A percentile compares a stretch with the other conserved stretches of the same genome.
Conservation (phyloP, 2,797 vertebrate species). For the Triplophysa bombifrons region DNA sequence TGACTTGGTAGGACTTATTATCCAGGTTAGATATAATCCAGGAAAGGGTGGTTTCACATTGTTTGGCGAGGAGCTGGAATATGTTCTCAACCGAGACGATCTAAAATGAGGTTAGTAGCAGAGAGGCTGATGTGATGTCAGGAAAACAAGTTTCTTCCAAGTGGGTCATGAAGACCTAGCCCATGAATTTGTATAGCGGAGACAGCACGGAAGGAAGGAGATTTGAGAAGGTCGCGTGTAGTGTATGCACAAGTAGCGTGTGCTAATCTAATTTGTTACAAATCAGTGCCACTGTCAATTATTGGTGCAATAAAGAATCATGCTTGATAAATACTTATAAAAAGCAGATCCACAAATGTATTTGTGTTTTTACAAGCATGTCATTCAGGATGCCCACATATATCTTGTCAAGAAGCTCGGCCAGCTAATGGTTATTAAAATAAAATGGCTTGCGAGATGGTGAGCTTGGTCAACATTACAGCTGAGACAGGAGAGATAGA, state of each 20-base stretch:
- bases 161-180: slow-evolving; percentile 38
- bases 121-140: slow-evolving; percentile 28
- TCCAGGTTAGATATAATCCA: slow-evolving; percentile 35
- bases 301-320: slow-evolving; percentile 3
- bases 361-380: background rate
- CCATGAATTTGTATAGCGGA: slow-evolving; percentile 13
- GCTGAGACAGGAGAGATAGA: slow-evolving; percentile 1
- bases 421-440: slow-evolving; percentile 38
- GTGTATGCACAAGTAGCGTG: background rate
- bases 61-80: slow-evolving; percentile 37
- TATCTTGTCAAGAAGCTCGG: slow-evolving; percentile 27
- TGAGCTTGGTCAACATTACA: slow-evolving; percentile 31
- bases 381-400: slow-evolving; percentile 8
- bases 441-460: slow-evolving; percentile 1
- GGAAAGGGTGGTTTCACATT: slow-evolving; percentile 37
- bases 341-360: background rate
- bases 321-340: background rate
- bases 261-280: slow-evolving; percentile 1
- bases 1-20: slow-evolving; percentile 47
- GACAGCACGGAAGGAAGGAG: background rate
- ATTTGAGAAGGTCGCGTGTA: slow-evolving; percentile 9
- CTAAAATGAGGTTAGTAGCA: slow-evolving; percentile 39
- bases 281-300: slow-evolving; percentile 9
- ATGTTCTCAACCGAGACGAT: slow-evolving; percentile 11
- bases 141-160: slow-evolving; percentile 37